Evolutionary conservation across 2,888 invertebrate genomes (phyloP), one percentile per base, ranked within the genome.

Genomic region (Chrysolina oricalcia): DNA sequence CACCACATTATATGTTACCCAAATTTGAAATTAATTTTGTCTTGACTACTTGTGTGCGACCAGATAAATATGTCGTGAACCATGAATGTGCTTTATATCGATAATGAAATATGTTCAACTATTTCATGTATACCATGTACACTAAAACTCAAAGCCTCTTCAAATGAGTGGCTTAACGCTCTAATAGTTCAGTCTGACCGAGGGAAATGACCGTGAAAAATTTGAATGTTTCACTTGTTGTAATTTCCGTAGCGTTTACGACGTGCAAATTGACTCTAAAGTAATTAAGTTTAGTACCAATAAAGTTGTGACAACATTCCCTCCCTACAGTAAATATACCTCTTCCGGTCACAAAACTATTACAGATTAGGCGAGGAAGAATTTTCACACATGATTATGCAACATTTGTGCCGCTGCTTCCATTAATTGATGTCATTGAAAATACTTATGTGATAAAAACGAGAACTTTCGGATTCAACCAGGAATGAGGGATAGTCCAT

Each of bases 301-400:
- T 59, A 59, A 59, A 59, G n/a, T 59, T 15, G 59, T 59, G 59
- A 59, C 59, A 59, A 59, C 59, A 59, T 59, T 59, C 59, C n/a
- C 59, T 59, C n/a, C 59, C 59, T 27, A 59, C 59, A 59, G 59
- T 59, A 59, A 59, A 59, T 59, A 27, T 35, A 15, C 59, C 23
- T 17, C 27, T 27, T 59, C 59, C 59, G 59, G 59, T 11, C 27
- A 59, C 59, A 59, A 59, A 59, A 27, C 23, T n/a, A 59, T 59
- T 27, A 35, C 15, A 35, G 59, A 59, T n/a, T 59, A 59, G 59
- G 15, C 27, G 35, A 59, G 35, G 53, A 53, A 53, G 11, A 10
- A 21, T 53, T 21, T 53, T 21, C 53, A 21, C 53, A 21, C 53
- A 53, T 53, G 5, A 13, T 53, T 53, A 13, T 53, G 53, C 19